Percentiles rank a stretch among this genome's conserved stretches.
Evolutionary conservation across 2,888 invertebrate genomes (phyloP).

Genomic region (Melitaea athalia): DNA sequence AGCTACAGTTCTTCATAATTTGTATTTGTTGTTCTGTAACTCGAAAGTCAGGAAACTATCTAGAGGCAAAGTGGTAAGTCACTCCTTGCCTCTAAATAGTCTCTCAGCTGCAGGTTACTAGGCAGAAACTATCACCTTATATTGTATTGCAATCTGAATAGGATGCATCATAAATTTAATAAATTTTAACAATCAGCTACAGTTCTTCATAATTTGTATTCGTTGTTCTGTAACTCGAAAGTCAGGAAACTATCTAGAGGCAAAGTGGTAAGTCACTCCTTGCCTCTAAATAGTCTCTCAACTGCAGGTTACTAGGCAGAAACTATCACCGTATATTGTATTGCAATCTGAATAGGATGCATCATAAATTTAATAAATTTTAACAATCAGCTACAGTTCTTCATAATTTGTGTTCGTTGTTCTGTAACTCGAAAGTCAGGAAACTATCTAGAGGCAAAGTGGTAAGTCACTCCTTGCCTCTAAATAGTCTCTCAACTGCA

Average conservation of each 20-base stretch:
- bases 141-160: no score
- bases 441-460: constrained; percentile 17
- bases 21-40: not conserved
- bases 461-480: not conserved
- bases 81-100: constrained; percentile 13
- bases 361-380: no score
- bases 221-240: not conserved
- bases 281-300: constrained; percentile 13
- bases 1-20: no score
- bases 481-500: constrained; percentile 11
- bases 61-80: constrained; percentile 9
- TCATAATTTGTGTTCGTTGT: not conserved
- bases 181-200: no score
- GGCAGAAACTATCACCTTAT: no score
- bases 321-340: no score
- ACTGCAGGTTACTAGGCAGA: not conserved
- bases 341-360: no score
- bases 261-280: not conserved
- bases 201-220: no score
- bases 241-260: constrained; percentile 11
- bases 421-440: constrained; percentile 1
- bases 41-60: not conserved
- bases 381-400: no score
- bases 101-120: not conserved
- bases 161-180: no score